Conservation (phyloP, 2,113 vertebrate genomes). For the Cephalopholis sonnerati region DNA sequence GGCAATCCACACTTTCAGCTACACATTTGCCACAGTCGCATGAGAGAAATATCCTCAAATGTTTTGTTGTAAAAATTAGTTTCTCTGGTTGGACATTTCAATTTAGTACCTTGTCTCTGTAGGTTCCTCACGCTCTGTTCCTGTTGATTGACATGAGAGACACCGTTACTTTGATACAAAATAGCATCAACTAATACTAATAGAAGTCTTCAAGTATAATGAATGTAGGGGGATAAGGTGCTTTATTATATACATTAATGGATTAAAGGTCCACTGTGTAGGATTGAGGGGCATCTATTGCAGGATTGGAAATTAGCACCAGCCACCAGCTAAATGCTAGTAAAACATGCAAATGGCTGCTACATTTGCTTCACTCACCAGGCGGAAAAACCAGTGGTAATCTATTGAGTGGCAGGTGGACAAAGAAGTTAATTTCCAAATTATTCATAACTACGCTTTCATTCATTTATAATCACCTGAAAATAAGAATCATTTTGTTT, state of each 20-base stretch:
- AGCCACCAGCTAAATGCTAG: no score
- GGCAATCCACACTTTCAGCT: neutral
- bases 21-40: neutral
- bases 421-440: no score
- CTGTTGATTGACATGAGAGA: conserved; percentile 55
- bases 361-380: no score
- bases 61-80: neutral
- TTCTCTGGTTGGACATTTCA: neutral
- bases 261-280: no score
- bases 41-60: neutral
- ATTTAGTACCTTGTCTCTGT: conserved; percentile 71
- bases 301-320: no score
- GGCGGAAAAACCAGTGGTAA: no score
- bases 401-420: no score
- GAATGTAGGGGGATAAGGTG: neutral
- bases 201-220: neutral
- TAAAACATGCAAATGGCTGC: no score
- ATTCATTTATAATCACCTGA: no score
- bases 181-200: neutral
- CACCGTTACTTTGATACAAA: neutral
- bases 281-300: no score
- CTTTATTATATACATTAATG: neutral
- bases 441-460: no score
- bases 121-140: conserved; percentile 40
- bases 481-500: no score